Evolutionary conservation across 2,113 vertebrate genomes (phyloP).

Genomic region (Corythaeola cristata): DNA sequence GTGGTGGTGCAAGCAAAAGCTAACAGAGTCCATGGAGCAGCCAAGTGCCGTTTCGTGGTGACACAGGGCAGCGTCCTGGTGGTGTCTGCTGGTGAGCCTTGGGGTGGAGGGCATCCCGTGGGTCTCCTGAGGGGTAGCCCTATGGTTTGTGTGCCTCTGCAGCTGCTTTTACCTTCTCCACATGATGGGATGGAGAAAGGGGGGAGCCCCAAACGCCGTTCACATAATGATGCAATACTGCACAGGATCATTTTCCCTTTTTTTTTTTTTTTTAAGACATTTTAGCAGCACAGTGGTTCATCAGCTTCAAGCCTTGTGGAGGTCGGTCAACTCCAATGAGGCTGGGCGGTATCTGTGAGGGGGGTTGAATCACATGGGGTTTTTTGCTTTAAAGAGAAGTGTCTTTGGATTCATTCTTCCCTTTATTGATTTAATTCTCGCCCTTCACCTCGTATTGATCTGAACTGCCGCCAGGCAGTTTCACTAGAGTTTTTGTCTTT

Average conservation of each 20-base stretch:
- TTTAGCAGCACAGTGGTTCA: background rate
- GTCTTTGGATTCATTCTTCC: constrained; percentile 17
- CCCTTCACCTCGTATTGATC: background rate
- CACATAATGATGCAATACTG: background rate
- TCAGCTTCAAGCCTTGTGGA: background rate
- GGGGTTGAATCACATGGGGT: background rate
- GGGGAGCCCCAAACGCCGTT: background rate
- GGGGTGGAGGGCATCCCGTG: background rate
- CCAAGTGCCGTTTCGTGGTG: background rate
- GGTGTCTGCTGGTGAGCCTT: background rate
- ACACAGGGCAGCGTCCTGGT: rapidly evolving
- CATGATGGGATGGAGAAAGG: background rate
- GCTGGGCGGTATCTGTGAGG: background rate
- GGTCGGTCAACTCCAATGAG: background rate
- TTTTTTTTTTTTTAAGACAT: background rate
- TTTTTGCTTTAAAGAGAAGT: background rate
- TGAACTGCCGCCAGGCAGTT: background rate
- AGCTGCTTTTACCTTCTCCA: background rate
- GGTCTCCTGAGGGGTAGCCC: background rate
- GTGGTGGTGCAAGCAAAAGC: background rate
- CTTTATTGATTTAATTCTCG: constrained; percentile 38
- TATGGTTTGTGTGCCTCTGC: background rate
- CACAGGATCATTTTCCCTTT: background rate
- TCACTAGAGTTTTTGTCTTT: background rate
- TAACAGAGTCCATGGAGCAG: background rate